Base-by-base conservation (phyloP, 2,113 vertebrate species). In the Hemiprocne comata region DNA sequence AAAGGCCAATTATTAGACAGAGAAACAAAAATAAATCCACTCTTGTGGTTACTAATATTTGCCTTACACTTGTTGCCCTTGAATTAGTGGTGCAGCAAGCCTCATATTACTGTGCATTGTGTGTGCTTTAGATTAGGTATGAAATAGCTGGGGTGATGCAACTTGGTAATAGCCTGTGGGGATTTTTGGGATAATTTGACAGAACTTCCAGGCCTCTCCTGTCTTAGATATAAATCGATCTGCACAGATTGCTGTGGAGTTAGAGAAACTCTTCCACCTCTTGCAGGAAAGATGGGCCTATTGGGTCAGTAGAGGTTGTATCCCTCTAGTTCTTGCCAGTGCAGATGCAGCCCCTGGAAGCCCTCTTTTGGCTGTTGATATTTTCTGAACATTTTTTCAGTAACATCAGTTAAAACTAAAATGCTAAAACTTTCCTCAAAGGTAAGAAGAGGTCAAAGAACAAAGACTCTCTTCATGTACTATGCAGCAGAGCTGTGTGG, bases 371-470 rank as follows among this genome's bases (percentile, higher is more conserved):
- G 23, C 33, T 80, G 8, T 53, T 61, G 62, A 51, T 8, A 13
- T 82, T 85, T 26, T 85, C n/a, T 51, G 73, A 76, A 48, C 2
- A 2, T 40, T 81, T 72, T 88, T 14, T 50, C 38, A 17, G 19
- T 67, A 76, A 44, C 40, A 40, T 85, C 3, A 67, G 19, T 73
- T 17, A 80, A 66, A 70, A 10, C 1, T 25, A 58, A 44, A 62
- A 77, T 61, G 9, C 10, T 34, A 46, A 73, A 69, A 58, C 66
- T 76, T 95, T 62, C 36, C 85, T 38, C 51, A 57, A 33, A 82
- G 61, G 53, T 87, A n/a, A 81, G 83, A 88, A 38, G 73, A 80
- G 58, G 62, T 83, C 71, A 89, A 50, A 87, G 50, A 33, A 87
- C 48, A 62, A 62, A 89, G 44, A 23, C 9, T 34, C 14, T 84